Conservation (phyloP, 2,113 vertebrate species). For the Irena cyanogastra region DNA sequence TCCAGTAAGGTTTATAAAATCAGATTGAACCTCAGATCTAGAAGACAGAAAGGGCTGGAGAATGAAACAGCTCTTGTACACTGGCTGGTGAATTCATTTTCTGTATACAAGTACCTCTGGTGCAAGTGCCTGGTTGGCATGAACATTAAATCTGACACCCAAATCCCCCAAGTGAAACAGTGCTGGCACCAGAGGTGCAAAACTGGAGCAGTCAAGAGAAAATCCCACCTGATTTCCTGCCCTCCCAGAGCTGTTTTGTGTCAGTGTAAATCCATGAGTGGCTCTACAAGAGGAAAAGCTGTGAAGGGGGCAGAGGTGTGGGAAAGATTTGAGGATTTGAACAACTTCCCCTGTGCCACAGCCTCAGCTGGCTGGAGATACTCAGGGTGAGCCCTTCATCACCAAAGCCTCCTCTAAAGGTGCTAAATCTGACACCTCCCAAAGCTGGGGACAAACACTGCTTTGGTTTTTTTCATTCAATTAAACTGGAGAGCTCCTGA, state of each 20-base stretch:
- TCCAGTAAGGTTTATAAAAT: neutral
- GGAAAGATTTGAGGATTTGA: neutral
- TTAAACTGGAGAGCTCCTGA: neutral
- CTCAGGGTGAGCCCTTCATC: neutral
- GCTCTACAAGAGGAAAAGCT: neutral
- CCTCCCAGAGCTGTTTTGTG: neutral
- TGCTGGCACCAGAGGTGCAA: neutral
- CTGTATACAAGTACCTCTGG: neutral
- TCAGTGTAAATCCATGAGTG: accelerated
- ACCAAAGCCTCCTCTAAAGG: neutral
- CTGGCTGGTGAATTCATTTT: neutral
- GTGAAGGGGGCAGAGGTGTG: accelerated
- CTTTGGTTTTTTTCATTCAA: neutral
- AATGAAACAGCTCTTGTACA: neutral
- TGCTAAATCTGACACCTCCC: neutral
- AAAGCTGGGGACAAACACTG: neutral
- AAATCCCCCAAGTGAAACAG: accelerated
- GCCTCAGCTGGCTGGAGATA: neutral
- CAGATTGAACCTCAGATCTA: neutral
- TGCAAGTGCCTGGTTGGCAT: neutral
- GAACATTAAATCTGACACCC: neutral
- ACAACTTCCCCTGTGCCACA: neutral
- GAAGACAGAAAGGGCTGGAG: neutral
- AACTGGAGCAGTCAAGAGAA: neutral
- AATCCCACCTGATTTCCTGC: neutral